Percentiles rank a stretch among this genome's conserved stretches.
Conservation (phyloP, 2,797 vertebrate genomes). For the Tragopan temminckii region DNA sequence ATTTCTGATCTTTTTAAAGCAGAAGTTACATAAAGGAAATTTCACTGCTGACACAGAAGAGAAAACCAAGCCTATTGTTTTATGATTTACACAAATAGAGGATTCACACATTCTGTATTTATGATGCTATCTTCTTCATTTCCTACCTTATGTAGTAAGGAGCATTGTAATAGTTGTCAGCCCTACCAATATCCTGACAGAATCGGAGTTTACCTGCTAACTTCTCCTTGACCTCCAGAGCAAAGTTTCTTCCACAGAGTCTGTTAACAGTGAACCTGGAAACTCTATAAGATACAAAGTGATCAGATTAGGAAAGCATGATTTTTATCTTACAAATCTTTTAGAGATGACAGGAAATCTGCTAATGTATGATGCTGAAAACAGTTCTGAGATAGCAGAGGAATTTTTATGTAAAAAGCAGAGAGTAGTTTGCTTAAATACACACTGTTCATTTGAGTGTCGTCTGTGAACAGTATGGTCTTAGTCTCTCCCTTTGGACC, state of each 20-base stretch:
- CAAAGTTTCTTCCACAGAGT: not conserved
- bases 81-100: not conserved
- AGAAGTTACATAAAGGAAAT: not conserved
- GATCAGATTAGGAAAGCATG: not conserved
- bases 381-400: not conserved
- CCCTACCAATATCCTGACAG: accelerated
- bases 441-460: accelerated
- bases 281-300: not conserved
- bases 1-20: not conserved
- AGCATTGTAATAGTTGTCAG: not conserved
- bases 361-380: not conserved
- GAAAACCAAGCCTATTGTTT: not conserved
- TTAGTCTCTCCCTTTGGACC: not conserved
- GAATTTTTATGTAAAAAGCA: not conserved
- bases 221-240: not conserved
- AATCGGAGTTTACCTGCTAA: not conserved
- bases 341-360: not conserved
- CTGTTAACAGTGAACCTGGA: not conserved
- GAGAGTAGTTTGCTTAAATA: not conserved
- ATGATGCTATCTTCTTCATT: not conserved
- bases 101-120: not conserved
- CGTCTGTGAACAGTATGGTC: not conserved
- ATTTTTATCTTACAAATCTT: not conserved
- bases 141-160: not conserved
- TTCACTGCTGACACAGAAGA: not conserved